Conservation (phyloP, 2,888 invertebrate genomes). For the Sepioteuthis lessoniana region DNA sequence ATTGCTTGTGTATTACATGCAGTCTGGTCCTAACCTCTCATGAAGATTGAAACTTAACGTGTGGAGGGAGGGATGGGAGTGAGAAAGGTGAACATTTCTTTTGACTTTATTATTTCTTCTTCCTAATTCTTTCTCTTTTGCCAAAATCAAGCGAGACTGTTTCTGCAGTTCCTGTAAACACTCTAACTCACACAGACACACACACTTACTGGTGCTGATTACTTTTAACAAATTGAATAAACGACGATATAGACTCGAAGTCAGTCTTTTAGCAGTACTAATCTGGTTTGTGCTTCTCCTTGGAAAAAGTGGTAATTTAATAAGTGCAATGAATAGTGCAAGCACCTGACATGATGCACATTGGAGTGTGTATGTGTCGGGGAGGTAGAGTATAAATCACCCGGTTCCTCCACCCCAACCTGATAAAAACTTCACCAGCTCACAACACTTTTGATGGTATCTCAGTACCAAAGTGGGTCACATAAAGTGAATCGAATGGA, state of each 20-base stretch:
- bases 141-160: background rate
- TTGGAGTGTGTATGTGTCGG: background rate
- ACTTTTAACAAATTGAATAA: slow-evolving; percentile 33
- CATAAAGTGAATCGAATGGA: background rate
- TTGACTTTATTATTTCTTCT: background rate
- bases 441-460: background rate
- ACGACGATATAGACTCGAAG: slow-evolving; percentile 1
- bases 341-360: slow-evolving; percentile 1
- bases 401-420: background rate
- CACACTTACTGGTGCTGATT: background rate
- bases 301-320: slow-evolving; percentile 8
- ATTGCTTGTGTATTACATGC: background rate
- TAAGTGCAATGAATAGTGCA: background rate
- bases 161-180: background rate
- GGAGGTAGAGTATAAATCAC: background rate
- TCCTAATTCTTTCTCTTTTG: background rate
- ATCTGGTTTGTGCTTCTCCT: slow-evolving; percentile 1
- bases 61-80: background rate
- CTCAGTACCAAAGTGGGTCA: background rate
- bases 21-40: background rate
- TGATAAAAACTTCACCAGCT: background rate
- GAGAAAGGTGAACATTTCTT: background rate
- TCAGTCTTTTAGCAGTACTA: slow-evolving; percentile 8
- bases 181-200: background rate
- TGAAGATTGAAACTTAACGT: background rate